Evolutionary conservation across 2,113 vertebrate species (phyloP).

Genomic region (Coturnix japonica): DNA sequence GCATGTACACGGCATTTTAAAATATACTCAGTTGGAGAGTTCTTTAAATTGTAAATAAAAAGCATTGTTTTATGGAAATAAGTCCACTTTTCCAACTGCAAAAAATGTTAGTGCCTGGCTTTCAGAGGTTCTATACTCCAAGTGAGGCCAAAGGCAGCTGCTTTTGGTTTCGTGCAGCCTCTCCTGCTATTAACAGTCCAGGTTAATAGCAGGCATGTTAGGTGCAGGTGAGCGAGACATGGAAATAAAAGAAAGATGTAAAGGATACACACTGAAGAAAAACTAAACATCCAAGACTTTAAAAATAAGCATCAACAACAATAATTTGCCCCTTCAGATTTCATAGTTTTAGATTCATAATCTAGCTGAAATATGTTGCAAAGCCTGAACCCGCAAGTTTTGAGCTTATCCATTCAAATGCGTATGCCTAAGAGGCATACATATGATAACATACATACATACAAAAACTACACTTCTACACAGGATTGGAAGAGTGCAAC

Average conservation of each 20-base stretch:
- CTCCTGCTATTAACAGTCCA: not conserved
- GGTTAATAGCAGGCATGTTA: not conserved
- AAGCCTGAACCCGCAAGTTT: not conserved
- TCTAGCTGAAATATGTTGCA: not conserved
- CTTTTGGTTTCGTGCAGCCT: not conserved
- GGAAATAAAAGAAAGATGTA: not conserved
- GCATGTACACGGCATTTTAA: not conserved
- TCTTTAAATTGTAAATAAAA: slow-evolving; percentile 37
- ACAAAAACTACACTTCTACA: not conserved
- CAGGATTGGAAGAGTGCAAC: not conserved
- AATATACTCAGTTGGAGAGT: not conserved
- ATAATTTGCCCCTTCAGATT: not conserved
- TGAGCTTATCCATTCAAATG: not conserved
- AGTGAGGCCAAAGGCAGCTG: slow-evolving; percentile 10
- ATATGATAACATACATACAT: not conserved
- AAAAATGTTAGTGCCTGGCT: slow-evolving; percentile 5
- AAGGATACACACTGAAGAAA: not conserved
- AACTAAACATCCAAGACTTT: not conserved
- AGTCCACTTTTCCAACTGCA: slow-evolving; percentile 21
- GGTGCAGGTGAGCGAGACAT: not conserved
- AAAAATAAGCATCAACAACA: not conserved
- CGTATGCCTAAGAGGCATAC: not conserved
- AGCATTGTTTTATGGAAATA: not conserved
- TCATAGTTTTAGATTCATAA: not conserved
- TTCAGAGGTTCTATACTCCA: slow-evolving; percentile 38